Conservation (phyloP, 1,140 invertebrate genomes). For the Scaptomyza hsui region DNA sequence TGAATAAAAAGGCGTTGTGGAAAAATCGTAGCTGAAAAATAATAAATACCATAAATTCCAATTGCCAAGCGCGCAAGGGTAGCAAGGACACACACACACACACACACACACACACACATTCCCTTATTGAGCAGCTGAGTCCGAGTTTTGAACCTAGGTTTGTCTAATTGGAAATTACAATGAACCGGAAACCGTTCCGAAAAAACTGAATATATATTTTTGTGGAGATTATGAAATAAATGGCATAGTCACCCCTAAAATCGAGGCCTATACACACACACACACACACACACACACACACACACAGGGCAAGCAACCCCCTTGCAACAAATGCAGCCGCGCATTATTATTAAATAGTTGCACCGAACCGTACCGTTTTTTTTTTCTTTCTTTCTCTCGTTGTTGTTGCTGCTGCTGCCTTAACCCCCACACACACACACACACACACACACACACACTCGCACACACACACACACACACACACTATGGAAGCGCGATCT, state of each 20-base stretch:
- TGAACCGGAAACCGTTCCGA: slow-evolving; percentile 60
- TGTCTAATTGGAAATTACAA: slow-evolving; percentile 74
- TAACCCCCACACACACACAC: too few relatives aligned
- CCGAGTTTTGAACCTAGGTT: slow-evolving; percentile 34
- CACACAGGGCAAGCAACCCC: slow-evolving; percentile 45
- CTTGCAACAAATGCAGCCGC: slow-evolving; percentile 35
- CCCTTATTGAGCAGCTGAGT: slow-evolving; percentile 47
- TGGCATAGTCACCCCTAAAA: slow-evolving; percentile 68
- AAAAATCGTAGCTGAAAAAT: slow-evolving; percentile 61
- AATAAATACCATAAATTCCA: slow-evolving; percentile 75
- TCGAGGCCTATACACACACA: slow-evolving; percentile 15
- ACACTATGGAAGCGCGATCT: slow-evolving; percentile 6
- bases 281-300: background rate
- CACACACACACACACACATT: slow-evolving; percentile 39
- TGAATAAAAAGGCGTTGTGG: slow-evolving; percentile 48
- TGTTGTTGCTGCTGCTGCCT: too few relatives aligned
- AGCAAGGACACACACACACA: slow-evolving; percentile 41
- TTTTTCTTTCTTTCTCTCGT: too few relatives aligned
- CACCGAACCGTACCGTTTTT: slow-evolving; percentile 10
- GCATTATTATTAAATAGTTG: slow-evolving; percentile 61
- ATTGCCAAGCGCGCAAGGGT: slow-evolving; percentile 60
- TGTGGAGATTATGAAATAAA: slow-evolving; percentile 60
- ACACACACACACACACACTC: too few relatives aligned
- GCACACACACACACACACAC: too few relatives aligned
- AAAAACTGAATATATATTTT: slow-evolving; percentile 31